Evolutionary conservation across 2,888 invertebrate genomes (phyloP), one percentile per base, ranked within the genome.

Genomic region (Phaedon cochleariae): DNA sequence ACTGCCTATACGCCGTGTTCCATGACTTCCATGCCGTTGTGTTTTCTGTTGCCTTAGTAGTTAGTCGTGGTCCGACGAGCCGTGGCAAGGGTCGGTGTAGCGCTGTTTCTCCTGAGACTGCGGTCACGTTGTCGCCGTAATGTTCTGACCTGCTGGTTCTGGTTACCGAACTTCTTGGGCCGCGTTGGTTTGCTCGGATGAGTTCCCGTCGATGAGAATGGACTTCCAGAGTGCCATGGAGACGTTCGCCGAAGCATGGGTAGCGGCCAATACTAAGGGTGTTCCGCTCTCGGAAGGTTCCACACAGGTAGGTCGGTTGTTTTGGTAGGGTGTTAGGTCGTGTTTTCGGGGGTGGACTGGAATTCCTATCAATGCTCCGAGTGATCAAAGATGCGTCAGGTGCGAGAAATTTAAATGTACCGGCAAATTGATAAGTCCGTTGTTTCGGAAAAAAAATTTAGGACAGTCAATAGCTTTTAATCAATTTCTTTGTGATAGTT

Each of bases 191-290:
- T 73, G 62, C 57, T 60, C 62, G 62, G 67, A 62, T 67, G 51
- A 67, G 62, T 68, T 65, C 59, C 60, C 48, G 53, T 59, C 59
- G 70, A 77, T 79, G 79, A 82, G 79, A 77, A 96, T 97, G 96
- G 96, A 96, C 93, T 96, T 96, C 90, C 95, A 96, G 89, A 96
- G 96, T 90, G 96, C 96, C 79, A 96, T 97, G 96, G 96, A 97
- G 88, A 96, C 96, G 77, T 96, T 97, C 85, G 96, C 96, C 75
- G 96, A 97, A 88, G 96, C 96, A 77, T 97, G 96, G 96, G 95
- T 96, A 78, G 96, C 96, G 75, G 96, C 95, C 84, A 93, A 92
- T 83, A 91, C 92, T 79, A 92, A 92, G 84, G 86, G 87, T 72
- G 87, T 87, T 73, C 86, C 84, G 34, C 85, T 85, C 72, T 86